Evolutionary conservation across 1,140 invertebrate species (phyloP), one percentile per base, ranked within the genome.

Genomic region (Pseudachorutes palmiensis): DNA sequence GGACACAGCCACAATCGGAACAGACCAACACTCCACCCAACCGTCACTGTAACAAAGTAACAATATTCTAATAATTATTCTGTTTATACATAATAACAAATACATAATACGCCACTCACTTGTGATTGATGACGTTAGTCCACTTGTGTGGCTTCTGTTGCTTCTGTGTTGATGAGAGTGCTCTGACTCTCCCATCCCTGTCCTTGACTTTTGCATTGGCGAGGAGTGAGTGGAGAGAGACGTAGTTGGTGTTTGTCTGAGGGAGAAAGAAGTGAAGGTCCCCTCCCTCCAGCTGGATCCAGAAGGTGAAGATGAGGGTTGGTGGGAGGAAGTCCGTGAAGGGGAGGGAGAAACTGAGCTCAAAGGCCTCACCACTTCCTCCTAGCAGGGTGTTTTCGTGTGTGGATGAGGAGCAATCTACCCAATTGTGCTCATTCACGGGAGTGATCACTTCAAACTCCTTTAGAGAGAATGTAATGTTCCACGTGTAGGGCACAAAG

Each of bases 381-480:
- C 91, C 93, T 65, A 97, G 83, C 76, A 94, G 91, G 75, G 89
- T 78, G 79, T 97, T 97, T 81, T 97, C 94, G 79, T 94, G 91
- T 76, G 91, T 90, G 55, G 92, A 90, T 48, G 91, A 93, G 57
- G 92, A 94, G 74, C 94, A 97, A 79, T 99, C 96, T 72, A 99
- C 91, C 97, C 95, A 99, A 79, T 99, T 99, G 77, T 93, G 93
- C 77, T 98, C 92, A 81, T 98, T 99, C 68, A 92, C 88, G 9
- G 96, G 78, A 51, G 93, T 93, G 0, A 98, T 84, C 1, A 98
- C 81, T 80, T 99, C 95, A 81, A 98, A 98, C 77, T 97, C 92
- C 78, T 97, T 94, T 3, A 98, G 80, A 0, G 92, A 82, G 48
- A 99, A 81, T 71, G 86, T 90, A 72, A 98, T 89, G 76, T 92